Base-by-base conservation (phyloP, 2,888 invertebrate species). In the Yponomeuta sedellus region DNA sequence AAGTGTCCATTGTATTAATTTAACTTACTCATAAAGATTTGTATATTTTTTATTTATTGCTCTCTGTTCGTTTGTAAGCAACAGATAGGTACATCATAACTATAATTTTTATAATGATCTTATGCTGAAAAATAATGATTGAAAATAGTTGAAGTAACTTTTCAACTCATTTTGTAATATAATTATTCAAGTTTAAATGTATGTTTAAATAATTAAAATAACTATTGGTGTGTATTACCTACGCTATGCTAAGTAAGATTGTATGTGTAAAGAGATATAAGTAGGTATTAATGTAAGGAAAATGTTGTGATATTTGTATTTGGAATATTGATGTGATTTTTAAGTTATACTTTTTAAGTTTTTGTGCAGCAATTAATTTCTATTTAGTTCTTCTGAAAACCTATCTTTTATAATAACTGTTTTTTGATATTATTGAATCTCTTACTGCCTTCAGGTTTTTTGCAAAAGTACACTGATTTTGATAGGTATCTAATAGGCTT, bases 291-390 rank as follows among this genome's bases (percentile, higher is more conserved):
- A 78, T 71, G 72, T 88, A 89, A 89, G 88, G 79, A 80, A 86
- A 90, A 89, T 90, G 87, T 88, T 89, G 91, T 91, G 91, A 91
- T 91, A 91, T 90, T 91, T 91, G 91, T 91, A 91, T 88, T 83
- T 91, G 91, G 91, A 91, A 91, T 91, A 91, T 88, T 89, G 76
- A 82, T 85, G 57, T 67, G 52, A 65, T 59, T 70, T 63, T 68
- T 70, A 69, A 64, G 68, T 70, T 73, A 64, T 52, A 11, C 11
- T n/a, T 44, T 64, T 64, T 28, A 34, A 34, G 34, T 34, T 34
- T 34, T 34, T 34, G 10, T 34, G 34, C 34, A 34, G 34, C 10
- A 34, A 34, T 34, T 34, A 34, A 34, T 34, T 34, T 34, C 10
- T 8, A 34, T 34, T 34, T 34, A 34, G 1, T 34, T 34, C 6